A percentile compares a stretch with the other conserved stretches of the same genome.
Conservation (phyloP, 2,797 vertebrate genomes). For the Schizopygopsis pylzovi region DNA sequence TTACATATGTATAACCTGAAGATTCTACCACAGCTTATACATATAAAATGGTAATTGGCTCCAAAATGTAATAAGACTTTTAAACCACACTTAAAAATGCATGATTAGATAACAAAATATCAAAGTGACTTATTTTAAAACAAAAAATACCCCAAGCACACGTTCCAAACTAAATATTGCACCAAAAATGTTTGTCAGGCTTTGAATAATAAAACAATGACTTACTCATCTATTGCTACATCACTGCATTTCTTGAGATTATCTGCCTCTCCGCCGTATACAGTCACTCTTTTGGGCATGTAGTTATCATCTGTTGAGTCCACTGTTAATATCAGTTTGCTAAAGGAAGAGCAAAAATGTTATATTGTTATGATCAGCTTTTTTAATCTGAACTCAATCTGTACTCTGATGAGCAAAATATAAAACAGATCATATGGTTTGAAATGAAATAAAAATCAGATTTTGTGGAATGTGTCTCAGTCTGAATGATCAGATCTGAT, state of each 20-base stretch:
- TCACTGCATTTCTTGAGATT: constrained; percentile 94
- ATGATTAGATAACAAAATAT: neutral
- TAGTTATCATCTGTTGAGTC: constrained; percentile 97
- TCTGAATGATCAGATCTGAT: neutral
- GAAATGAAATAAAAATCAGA: neutral
- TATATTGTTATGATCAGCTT: neutral
- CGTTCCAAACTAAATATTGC: neutral
- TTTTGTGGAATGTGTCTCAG: neutral
- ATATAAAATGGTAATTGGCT: neutral
- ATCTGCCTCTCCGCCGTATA: constrained; percentile 92
- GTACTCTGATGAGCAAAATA: neutral
- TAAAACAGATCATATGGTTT: neutral
- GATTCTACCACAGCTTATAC: neutral
- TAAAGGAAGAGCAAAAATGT: constrained; percentile 59
- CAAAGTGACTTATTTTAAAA: neutral
- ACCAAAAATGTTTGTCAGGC: neutral
- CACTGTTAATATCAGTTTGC: constrained; percentile 92
- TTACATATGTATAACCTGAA: neutral
- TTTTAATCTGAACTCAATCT: neutral
- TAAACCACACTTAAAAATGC: neutral
- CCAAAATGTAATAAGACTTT: neutral
- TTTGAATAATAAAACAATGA: constrained; percentile 32
- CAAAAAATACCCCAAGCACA: neutral
- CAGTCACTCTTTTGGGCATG: constrained; percentile 93
- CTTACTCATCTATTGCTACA: constrained; percentile 93